Percentiles rank a stretch among this genome's conserved stretches.
Evolutionary conservation across 2,888 invertebrate species (phyloP).

Genomic region (Tinea semifulvella): DNA sequence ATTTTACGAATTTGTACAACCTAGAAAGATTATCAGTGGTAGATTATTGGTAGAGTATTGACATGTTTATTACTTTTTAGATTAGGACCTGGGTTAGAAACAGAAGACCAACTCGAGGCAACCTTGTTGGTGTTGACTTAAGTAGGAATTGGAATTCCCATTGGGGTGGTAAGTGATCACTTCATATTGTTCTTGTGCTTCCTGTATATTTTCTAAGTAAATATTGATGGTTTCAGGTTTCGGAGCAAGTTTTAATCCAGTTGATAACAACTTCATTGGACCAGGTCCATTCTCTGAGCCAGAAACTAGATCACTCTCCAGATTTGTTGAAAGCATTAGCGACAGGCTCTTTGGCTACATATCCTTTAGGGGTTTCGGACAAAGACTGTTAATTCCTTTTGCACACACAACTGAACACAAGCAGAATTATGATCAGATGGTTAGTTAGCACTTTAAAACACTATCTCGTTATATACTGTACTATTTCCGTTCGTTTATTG

Average conservation of each 20-base stretch:
- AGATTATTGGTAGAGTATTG: no score
- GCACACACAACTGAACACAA: conserved; percentile 52
- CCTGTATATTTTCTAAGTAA: no score
- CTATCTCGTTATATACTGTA: no score
- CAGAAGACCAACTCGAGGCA: conserved; percentile 41
- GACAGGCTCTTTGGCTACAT: conserved; percentile 59
- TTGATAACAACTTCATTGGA: conserved; percentile 56
- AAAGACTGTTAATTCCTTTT: conserved; percentile 67
- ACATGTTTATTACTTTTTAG: conserved; percentile 31
- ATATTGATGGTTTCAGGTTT: conserved; percentile 3
- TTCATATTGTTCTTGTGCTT: no score
- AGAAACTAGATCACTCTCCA: conserved; percentile 54
- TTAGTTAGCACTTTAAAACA: no score
- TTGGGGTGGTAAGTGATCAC: conserved; percentile 65
- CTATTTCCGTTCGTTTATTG: no score
- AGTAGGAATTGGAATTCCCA: conserved; percentile 72
- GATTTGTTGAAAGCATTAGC: conserved; percentile 47
- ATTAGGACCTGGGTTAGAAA: conserved; percentile 74
- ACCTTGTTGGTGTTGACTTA: conserved; percentile 68
- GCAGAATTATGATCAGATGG: conserved; percentile 56
- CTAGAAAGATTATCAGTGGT: no score
- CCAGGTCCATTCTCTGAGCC: conserved; percentile 64
- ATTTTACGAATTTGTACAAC: no score
- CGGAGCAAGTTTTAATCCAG: conserved; percentile 49
- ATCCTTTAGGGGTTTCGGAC: conserved; percentile 72